These are phyloP conservation scores for Aspidiotus rigidus DNA, from an alignment of 2,888 invertebrate genomes.

Conservation along the genomic window DNA sequence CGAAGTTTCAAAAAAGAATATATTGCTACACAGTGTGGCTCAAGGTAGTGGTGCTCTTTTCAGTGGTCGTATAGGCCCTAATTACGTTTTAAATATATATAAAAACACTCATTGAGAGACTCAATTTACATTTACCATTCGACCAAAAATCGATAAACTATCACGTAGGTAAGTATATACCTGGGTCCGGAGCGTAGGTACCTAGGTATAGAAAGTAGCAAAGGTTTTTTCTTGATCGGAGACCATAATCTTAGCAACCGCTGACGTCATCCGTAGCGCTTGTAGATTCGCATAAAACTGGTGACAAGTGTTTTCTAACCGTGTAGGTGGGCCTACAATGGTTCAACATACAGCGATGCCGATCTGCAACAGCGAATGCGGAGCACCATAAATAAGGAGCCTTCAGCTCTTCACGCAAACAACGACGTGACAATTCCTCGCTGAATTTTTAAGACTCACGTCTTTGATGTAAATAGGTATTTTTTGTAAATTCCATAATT, in stretches of 20 bases:
- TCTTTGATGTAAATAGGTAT: slow-evolving; percentile 95
- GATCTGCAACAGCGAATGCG: slow-evolving; percentile 48
- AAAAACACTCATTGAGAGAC: too few relatives aligned
- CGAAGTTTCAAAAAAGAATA: too few relatives aligned
- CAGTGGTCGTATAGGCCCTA: too few relatives aligned
- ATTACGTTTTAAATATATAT: too few relatives aligned
- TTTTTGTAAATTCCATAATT: slow-evolving; percentile 98
- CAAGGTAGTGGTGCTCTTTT: too few relatives aligned
- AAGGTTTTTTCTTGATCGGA: slow-evolving; percentile 63
- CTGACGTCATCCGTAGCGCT: slow-evolving; percentile 87
- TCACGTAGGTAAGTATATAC: too few relatives aligned
- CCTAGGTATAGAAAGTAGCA: slow-evolving; percentile 72
- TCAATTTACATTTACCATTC: too few relatives aligned
- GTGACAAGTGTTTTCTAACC: slow-evolving; percentile 90
- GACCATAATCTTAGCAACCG: slow-evolving; percentile 92
- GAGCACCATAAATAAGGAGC: slow-evolving; percentile 27
- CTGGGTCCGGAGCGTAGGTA: slow-evolving; percentile 69
- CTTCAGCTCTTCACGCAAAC: not conserved
- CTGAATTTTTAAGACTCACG: slow-evolving; percentile 45
- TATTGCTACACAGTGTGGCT: too few relatives aligned
- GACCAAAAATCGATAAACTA: too few relatives aligned
- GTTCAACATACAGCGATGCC: slow-evolving; percentile 93
- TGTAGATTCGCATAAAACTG: slow-evolving; percentile 90
- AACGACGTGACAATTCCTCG: not conserved
- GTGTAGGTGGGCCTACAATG: slow-evolving; percentile 98